A percentile compares a stretch with the other conserved stretches of the same genome.
phyloP scores from a whole-genome alignment of 2,888 invertebrate species.

The Encarsia formosa region DNA sequence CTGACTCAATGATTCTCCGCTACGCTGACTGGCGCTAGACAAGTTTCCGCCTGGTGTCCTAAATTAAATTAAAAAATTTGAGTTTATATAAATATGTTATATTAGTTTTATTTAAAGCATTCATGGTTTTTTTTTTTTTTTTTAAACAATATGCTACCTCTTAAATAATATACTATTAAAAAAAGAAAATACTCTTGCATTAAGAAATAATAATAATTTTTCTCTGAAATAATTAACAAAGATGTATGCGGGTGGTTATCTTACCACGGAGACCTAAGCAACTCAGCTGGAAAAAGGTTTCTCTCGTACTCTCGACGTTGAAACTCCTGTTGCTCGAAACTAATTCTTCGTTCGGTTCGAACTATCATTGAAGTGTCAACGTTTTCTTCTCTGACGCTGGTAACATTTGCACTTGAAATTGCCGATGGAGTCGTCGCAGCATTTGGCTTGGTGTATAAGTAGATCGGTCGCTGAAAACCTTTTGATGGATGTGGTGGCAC shows the following conservation, averaged over 20 bases:
- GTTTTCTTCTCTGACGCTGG: neutral
- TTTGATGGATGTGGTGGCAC: conserved; percentile 78
- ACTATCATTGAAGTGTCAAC: neutral
- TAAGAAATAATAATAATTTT: neutral
- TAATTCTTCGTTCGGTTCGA: conserved; percentile 19
- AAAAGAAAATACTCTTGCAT: neutral
- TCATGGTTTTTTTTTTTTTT: neutral
- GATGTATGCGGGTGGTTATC: neutral
- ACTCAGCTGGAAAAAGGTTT: conserved; percentile 36
- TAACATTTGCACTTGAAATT: neutral
- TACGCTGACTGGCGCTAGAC: conserved; percentile 43
- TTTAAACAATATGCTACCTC: neutral
- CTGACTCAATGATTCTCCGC: conserved; percentile 42
- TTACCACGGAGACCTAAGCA: conserved; percentile 12
- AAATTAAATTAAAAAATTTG: conserved; percentile 9
- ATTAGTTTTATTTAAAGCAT: neutral
- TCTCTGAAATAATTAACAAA: neutral
- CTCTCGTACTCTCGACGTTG: conserved; percentile 30
- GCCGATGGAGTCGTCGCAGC: neutral
- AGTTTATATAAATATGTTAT: neutral
- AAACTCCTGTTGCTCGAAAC: conserved; percentile 25
- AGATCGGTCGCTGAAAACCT: conserved; percentile 83
- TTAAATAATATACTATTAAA: neutral
- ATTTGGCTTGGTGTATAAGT: conserved; percentile 50
- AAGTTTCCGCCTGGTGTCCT: conserved; percentile 29